A percentile compares a stretch with the other conserved stretches of the same genome.
These are phyloP conservation scores for Chesias legatella DNA, from an alignment of 2,888 invertebrate species.

Conservation along the genomic window DNA sequence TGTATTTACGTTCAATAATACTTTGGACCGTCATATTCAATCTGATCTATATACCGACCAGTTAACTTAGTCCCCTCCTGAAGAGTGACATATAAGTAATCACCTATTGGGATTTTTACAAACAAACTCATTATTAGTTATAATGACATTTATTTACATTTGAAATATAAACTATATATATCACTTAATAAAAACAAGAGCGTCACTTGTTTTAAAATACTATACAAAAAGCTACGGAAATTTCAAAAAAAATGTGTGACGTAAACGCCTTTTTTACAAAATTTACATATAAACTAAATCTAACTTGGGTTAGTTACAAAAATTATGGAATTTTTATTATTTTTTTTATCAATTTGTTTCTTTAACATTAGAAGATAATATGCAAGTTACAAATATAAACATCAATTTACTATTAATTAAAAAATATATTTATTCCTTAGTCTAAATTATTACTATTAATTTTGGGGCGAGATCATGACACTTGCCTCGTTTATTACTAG, in stretches of 20 bases:
- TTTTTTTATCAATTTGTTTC: constrained; percentile 24
- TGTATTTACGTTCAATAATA: too few species aligned
- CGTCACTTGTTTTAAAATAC: constrained; percentile 33
- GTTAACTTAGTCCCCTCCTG: too few species aligned
- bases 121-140: constrained; percentile 10
- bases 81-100: too few species aligned
- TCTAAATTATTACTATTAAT: constrained; percentile 38
- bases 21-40: too few species aligned
- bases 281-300: constrained; percentile 55
- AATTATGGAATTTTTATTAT: constrained; percentile 63
- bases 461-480: constrained; percentile 44
- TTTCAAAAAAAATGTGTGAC: constrained; percentile 26
- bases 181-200: constrained; percentile 50
- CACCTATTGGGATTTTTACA: too few species aligned
- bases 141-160: constrained; percentile 61
- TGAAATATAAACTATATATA: constrained; percentile 65
- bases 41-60: too few species aligned
- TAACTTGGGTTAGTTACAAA: constrained; percentile 56
- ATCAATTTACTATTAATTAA: constrained; percentile 44
- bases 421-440: constrained; percentile 50
- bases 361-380: constrained; percentile 26
- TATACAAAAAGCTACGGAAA: constrained; percentile 52
- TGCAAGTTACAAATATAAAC: constrained; percentile 54
- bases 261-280: constrained; percentile 60
- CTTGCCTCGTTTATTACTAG: constrained; percentile 26